Percentiles rank a stretch among this genome's conserved stretches.
phyloP scores from a whole-genome alignment of 2,113 vertebrate genomes.

The Lepisosteus oculatus region DNA sequence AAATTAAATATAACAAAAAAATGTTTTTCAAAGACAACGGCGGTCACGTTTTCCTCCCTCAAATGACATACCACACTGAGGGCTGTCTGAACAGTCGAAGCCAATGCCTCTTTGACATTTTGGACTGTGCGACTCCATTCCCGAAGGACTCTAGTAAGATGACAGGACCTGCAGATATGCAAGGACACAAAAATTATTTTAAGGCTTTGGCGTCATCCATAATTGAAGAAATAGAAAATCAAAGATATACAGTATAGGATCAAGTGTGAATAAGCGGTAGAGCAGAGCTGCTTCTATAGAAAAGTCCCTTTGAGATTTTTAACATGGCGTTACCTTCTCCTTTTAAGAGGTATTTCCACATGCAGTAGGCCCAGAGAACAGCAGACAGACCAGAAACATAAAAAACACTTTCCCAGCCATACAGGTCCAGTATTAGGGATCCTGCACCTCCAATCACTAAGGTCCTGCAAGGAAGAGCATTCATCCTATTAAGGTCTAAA shows the following conservation, averaged over 20 bases:
- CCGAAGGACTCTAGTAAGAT: constrained; percentile 73
- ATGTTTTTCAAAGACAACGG: neutral
- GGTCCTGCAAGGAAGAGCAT: constrained; percentile 59
- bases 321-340: constrained; percentile 69
- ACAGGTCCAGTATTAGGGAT: constrained; percentile 86
- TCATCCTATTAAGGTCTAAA: too few relatives aligned
- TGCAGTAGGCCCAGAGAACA: constrained; percentile 84
- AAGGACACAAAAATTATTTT: neutral
- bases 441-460: constrained; percentile 83
- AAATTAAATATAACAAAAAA: neutral
- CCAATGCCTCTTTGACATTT: constrained; percentile 80
- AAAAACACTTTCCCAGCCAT: constrained; percentile 90
- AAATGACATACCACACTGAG: constrained; percentile 75
- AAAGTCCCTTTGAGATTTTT: too few relatives aligned
- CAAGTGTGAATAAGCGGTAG: neutral
- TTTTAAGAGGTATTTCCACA: constrained; percentile 85
- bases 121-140: constrained; percentile 62
- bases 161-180: constrained; percentile 67
- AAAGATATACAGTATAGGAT: neutral
- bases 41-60: constrained; percentile 41
- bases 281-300: too few relatives aligned
- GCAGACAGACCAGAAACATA: constrained; percentile 84
- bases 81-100: constrained; percentile 80
- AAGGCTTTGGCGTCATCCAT: neutral
- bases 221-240: neutral